Base-by-base conservation (phyloP, 1,140 invertebrate species). In the Uloborus diversus region DNA sequence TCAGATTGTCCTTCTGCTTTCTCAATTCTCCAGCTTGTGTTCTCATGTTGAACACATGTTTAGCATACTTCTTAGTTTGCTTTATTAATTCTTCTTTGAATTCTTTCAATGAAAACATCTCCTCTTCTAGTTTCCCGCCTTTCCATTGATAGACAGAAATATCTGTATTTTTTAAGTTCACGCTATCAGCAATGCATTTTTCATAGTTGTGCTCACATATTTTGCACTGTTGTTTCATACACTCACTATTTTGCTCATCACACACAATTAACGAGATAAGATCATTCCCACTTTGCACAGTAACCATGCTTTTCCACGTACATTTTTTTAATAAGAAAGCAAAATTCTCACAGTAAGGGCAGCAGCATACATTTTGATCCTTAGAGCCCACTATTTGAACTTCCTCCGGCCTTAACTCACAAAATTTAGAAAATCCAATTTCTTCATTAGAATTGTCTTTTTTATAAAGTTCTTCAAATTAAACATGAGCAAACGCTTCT, bases 281-380 rank as follows among this genome's bases (percentile, higher is more conserved):
- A 27, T 62, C 59, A 33, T 62, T 62, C 17, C 11, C 59, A 4
- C 1, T 62, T 30, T 62, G 28, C 17, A 62, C 20, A 14, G 28
- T 62, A 5, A n/a, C n/a, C n/a, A 14, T 30, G 28, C 14, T 30
- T 62, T 62, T 62, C 59, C 59, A 62, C 17, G 13, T 33, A 28
- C 13, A 30, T 9, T 2, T 30, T 62, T 62, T 30, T 33, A 62
- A 3, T 11, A 62, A 42, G 17, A 42, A 42, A 42, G 25, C 7
- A 62, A 62, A 30, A 32, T 62, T 62, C 27, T 62, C 59, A 62
- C 28, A 62, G 32, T 62, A 62, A 23, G 59, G 25, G 32, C 59
- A 62, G 13, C 59, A 62, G 28, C 59, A 62, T 30, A 62, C 59
- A 30, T 35, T 1, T 14, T 62, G 59, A 62, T 30, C 59, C 32